Conservation (phyloP, 2,113 vertebrate species). For the Varanus salvator region DNA sequence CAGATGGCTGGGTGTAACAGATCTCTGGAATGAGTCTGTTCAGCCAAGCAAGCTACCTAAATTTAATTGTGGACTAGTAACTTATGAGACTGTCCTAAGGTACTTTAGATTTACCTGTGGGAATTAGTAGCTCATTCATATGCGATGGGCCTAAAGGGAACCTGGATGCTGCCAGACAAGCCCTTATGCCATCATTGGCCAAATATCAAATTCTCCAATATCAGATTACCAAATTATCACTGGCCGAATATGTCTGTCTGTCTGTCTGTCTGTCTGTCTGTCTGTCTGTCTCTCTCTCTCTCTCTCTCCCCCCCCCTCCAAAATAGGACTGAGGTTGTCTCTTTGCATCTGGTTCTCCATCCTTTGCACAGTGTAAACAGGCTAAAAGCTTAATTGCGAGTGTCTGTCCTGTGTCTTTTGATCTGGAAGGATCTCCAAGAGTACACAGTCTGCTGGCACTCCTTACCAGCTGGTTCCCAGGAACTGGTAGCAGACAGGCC, state of each 20-base stretch:
- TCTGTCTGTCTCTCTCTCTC: too few species aligned
- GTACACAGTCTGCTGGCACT: too few species aligned
- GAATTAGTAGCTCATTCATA: neutral
- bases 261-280: too few species aligned
- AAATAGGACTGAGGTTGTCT: neutral
- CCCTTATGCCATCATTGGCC: neutral
- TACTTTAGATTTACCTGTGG: neutral
- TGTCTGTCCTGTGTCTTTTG: neutral
- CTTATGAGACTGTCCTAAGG: neutral
- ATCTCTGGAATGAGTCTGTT: neutral
- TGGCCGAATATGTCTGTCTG: too few species aligned
- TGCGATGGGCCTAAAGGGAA: neutral
- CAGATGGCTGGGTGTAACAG: neutral
- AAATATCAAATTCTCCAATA: neutral
- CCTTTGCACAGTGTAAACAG: neutral
- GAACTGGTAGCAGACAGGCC: neutral
- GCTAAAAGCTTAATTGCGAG: conserved; percentile 4
- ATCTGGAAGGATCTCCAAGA: neutral
- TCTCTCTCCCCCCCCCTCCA: neutral
- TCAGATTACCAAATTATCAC: too few species aligned
- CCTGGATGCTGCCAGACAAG: neutral
- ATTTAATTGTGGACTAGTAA: neutral
- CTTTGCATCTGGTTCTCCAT: neutral
- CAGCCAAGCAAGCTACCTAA: neutral
- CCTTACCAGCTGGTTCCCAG: neutral